Percentiles rank a stretch among this genome's conserved stretches.
These are phyloP conservation scores for Microctonus hyperodae DNA, from an alignment of 2,888 invertebrate species.

Conservation along the genomic window DNA sequence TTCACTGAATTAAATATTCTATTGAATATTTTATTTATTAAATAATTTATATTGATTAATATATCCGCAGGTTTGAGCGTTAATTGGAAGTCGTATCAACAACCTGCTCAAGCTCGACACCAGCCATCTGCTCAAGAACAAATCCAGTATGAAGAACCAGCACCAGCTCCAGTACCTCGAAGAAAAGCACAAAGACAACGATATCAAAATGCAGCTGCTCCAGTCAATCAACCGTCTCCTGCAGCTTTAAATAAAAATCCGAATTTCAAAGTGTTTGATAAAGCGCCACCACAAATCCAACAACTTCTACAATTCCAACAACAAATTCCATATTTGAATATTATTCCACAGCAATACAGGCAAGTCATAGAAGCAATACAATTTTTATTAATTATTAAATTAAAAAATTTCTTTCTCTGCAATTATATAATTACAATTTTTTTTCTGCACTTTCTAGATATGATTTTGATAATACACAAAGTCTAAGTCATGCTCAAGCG, in stretches of 20 bases:
- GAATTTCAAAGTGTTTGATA: slow-evolving; percentile 50
- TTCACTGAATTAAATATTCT: not conserved
- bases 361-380: no score
- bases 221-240: slow-evolving; percentile 27
- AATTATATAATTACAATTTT: not conserved
- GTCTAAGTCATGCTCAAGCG: slow-evolving; percentile 37
- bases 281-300: slow-evolving; percentile 55
- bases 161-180: slow-evolving; percentile 33
- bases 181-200: slow-evolving; percentile 33
- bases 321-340: slow-evolving; percentile 58
- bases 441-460: slow-evolving; percentile 30
- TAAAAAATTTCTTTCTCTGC: not conserved
- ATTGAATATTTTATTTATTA: not conserved
- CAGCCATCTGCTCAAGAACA: slow-evolving; percentile 38
- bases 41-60: not conserved
- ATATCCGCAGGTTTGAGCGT: slow-evolving; percentile 57
- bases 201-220: slow-evolving; percentile 23
- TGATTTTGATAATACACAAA: slow-evolving; percentile 25
- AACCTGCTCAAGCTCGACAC: slow-evolving; percentile 39
- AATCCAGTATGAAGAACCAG: slow-evolving; percentile 35
- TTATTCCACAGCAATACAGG: slow-evolving; percentile 57
- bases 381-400: no score
- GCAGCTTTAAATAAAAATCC: slow-evolving; percentile 24
- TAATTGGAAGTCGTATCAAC: slow-evolving; percentile 57
- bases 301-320: slow-evolving; percentile 56